A percentile compares a stretch with the other conserved stretches of the same genome.
Evolutionary conservation across 2,888 invertebrate species (phyloP).

Genomic region (Abrostola triplasia): DNA sequence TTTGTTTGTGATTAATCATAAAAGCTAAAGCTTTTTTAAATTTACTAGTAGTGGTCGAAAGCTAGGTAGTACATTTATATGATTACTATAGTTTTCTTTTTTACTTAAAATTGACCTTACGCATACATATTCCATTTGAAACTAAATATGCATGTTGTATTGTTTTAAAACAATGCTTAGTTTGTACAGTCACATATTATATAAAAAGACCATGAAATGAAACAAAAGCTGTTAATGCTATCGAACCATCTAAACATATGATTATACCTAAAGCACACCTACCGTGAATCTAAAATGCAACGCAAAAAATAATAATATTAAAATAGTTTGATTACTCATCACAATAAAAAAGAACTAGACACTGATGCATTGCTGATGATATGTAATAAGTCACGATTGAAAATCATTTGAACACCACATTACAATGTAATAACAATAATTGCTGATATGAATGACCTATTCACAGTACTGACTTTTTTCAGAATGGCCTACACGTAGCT

Average conservation of each 20-base stretch:
- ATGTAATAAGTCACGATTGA: conserved; percentile 37
- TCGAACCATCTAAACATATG: conserved; percentile 33
- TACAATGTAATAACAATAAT: conserved; percentile 22
- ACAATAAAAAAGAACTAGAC: conserved; percentile 11
- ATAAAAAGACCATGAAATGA: conserved; percentile 22
- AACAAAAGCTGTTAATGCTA: conserved; percentile 39
- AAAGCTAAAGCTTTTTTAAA: neutral
- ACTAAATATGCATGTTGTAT: conserved; percentile 14
- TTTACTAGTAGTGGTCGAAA: neutral
- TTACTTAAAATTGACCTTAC: neutral
- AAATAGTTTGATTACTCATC: conserved; percentile 22
- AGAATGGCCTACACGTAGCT: conserved; percentile 78
- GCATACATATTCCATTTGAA: conserved; percentile 15
- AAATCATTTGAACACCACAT: conserved; percentile 25
- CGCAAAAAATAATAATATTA: conserved; percentile 20
- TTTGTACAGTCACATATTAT: conserved; percentile 10
- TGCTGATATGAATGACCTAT: conserved; percentile 21
- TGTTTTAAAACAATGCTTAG: conserved; percentile 38
- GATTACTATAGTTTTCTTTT: neutral
- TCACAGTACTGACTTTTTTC: conserved; percentile 50
- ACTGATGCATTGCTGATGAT: conserved; percentile 21
- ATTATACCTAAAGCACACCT: conserved; percentile 1
- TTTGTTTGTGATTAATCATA: conserved; percentile 9
- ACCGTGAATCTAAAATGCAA: neutral
- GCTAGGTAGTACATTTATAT: neutral